Base-by-base conservation (phyloP, 2,797 vertebrate species). In the Urocyon cinereoargenteus region DNA sequence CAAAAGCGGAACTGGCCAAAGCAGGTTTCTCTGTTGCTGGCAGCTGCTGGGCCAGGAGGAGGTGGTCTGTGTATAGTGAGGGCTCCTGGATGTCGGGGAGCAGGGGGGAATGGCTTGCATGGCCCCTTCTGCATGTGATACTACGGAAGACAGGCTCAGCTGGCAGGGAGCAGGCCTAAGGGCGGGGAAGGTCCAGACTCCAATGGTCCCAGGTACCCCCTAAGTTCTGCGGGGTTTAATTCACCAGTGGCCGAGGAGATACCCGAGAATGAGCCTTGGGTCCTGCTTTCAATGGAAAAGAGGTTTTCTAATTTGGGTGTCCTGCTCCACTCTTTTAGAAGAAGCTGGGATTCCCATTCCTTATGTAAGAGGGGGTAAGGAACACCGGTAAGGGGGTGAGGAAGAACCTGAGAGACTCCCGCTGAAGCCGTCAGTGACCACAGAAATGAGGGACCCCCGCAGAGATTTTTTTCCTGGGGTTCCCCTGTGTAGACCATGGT, bases 21-120 rank as follows among this genome's bases (percentile, higher is more conserved):
- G 86, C 78, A 97, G 87, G 45, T 66, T 92, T 96, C 94, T 97
- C 95, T 96, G 96, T 94, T 96, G 94, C 86, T 82, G 86, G 59
- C 61, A 0, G 59, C 93, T 62, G 12, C 36, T 2, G 2, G 66
- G 83, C 36, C 75, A 36, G 62, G 82, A 64, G 66, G 55, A 5
- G n/a, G 81, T 19, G 57, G n/a, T 28, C 28, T 5, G 1, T 31
- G 11, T 45, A 3, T 16, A 57, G 53, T 9, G 22, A 26, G 24
- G 61, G 9, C 40, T 90, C 57, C 45, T 13, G 53, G 78, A 68
- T 53, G 36, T 16, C 51, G 51, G 68, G 24, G 3, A 34, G 40
- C 40, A 45, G 59, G 40, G 55, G 62, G 77, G 87, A 94, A 34
- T 83, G 57, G 70, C 28, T 45, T 24, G 36, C 16, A 18, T 6